Conservation (phyloP, 2,888 invertebrate genomes). For the Diogma glabrata region DNA sequence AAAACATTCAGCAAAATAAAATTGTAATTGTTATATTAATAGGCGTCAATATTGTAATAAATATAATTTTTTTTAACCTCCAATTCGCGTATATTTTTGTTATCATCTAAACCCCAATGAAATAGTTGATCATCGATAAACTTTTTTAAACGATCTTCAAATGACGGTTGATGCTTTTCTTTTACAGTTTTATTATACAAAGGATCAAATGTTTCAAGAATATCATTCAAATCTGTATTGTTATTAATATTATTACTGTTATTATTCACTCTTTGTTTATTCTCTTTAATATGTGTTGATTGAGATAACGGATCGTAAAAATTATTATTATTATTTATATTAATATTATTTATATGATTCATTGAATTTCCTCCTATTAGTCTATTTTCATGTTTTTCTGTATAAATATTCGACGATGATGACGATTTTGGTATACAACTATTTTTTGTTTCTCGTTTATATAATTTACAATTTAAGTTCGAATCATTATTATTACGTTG, state of each 20-base stretch:
- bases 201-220: neutral
- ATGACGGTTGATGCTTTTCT: neutral
- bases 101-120: slow-evolving; percentile 5
- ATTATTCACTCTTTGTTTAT: slow-evolving; percentile 1
- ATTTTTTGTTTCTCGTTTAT: no score
- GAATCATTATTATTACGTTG: no score
- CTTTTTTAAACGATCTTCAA: slow-evolving; percentile 7
- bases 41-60: no score
- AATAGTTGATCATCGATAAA: slow-evolving; percentile 8
- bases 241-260: slow-evolving; percentile 1
- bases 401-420: slow-evolving; percentile 1
- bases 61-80: no score
- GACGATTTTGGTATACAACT: slow-evolving; percentile 3
- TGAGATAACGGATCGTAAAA: slow-evolving; percentile 2
- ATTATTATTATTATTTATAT: slow-evolving; percentile 5
- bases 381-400: neutral
- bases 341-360: slow-evolving; percentile 5
- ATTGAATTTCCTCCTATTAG: no score
- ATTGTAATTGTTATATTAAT: no score
- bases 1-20: no score
- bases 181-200: neutral
- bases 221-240: slow-evolving; percentile 3
- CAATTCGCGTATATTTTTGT: neutral
- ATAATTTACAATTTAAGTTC: no score
- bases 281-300: slow-evolving; percentile 2